Percentiles rank a stretch among this genome's conserved stretches.
These are phyloP conservation scores for Limnephilus rhombicus DNA, from an alignment of 2,888 invertebrate species.

Conservation along the genomic window DNA sequence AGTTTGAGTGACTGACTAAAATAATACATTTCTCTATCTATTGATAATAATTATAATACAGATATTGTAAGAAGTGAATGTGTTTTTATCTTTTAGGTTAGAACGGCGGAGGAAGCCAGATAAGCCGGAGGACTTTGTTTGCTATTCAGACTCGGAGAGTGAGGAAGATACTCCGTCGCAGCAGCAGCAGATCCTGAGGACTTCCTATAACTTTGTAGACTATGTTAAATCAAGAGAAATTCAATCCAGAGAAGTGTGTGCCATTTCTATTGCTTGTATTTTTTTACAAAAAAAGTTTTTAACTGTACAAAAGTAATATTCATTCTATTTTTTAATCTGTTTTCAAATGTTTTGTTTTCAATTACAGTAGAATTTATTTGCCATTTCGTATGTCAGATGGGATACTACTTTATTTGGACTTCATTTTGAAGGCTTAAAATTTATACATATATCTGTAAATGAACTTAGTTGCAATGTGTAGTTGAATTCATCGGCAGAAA, in stretches of 20 bases:
- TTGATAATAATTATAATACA: too few species aligned
- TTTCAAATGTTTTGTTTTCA: too few species aligned
- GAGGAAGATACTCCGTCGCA: slow-evolving; percentile 88
- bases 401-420: neutral
- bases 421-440: too few species aligned
- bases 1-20: too few species aligned
- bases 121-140: slow-evolving; percentile 93
- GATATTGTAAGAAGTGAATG: slow-evolving; percentile 16
- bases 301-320: neutral
- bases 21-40: too few species aligned
- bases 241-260: slow-evolving; percentile 80
- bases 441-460: too few species aligned
- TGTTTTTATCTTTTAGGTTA: slow-evolving; percentile 71
- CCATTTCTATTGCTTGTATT: neutral
- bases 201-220: slow-evolving; percentile 92
- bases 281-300: too few species aligned
- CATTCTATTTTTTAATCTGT: neutral
- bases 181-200: slow-evolving; percentile 85
- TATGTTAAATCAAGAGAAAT: slow-evolving; percentile 89
- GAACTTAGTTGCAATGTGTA: too few species aligned
- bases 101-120: slow-evolving; percentile 90
- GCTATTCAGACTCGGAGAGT: slow-evolving; percentile 92
- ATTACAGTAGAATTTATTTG: neutral
- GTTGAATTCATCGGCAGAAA: too few species aligned
- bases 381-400: too few species aligned